Evolutionary conservation across 2,888 invertebrate species (phyloP).

Genomic region (Drosophila multiciliata): DNA sequence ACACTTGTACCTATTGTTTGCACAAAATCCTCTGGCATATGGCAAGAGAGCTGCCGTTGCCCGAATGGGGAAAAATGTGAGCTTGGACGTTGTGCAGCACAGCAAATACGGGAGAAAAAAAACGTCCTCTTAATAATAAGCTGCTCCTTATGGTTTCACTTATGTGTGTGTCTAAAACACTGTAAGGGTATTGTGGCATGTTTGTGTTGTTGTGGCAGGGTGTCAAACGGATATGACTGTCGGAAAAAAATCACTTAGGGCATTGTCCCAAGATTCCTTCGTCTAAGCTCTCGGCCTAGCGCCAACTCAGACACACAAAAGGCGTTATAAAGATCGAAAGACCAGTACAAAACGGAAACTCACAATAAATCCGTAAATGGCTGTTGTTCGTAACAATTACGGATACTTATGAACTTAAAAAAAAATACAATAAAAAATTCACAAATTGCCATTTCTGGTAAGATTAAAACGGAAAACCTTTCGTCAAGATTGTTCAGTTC

Average conservation of each 20-base stretch:
- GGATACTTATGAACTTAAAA: constrained; percentile 2
- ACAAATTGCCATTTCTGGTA: background rate
- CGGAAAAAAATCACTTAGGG: constrained; percentile 62
- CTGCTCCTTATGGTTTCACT: constrained; percentile 31
- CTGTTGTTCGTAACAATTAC: constrained; percentile 20
- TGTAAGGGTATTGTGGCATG: constrained; percentile 8
- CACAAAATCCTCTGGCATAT: constrained; percentile 54
- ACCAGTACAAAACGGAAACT: constrained; percentile 17
- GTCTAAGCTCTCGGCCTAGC: constrained; percentile 71
- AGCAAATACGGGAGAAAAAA: constrained; percentile 53
- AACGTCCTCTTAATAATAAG: constrained; percentile 68
- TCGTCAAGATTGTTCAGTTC: background rate
- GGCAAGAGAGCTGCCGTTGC: constrained; percentile 31
- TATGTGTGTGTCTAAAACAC: constrained; percentile 19
- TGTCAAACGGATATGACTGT: constrained; percentile 62
- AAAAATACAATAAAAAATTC: background rate
- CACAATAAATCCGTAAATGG: constrained; percentile 19
- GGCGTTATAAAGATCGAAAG: constrained; percentile 27
- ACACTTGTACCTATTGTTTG: constrained; percentile 63
- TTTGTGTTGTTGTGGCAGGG: constrained; percentile 4
- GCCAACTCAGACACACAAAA: constrained; percentile 35
- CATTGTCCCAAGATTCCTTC: constrained; percentile 68
- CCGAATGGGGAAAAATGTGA: constrained; percentile 24
- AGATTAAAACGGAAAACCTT: background rate
- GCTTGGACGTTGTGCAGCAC: constrained; percentile 34